phyloP scores from a whole-genome alignment of 2,888 invertebrate genomes.

The Megalurothrips usitatus region DNA sequence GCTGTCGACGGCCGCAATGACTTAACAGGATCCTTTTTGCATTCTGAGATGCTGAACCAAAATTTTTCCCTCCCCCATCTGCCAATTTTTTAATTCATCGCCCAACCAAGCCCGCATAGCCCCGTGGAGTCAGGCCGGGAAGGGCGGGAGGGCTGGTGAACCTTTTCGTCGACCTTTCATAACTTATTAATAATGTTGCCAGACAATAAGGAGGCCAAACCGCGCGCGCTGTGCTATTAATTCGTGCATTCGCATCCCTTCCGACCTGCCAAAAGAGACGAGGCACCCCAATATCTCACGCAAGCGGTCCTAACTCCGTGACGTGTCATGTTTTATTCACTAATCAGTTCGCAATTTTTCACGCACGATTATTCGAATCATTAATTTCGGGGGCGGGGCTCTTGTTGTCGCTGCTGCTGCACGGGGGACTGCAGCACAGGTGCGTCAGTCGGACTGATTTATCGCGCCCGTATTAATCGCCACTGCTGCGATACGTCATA shows the following conservation, averaged over 20 bases:
- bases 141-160: background rate
- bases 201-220: background rate
- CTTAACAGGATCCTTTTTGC: slow-evolving; percentile 9
- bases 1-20: background rate
- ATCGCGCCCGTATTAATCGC: background rate
- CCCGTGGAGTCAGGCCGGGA: background rate
- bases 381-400: background rate
- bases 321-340: slow-evolving; percentile 23
- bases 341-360: slow-evolving; percentile 24
- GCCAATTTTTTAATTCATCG: slow-evolving; percentile 18
- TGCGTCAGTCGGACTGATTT: background rate
- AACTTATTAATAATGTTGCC: slow-evolving; percentile 17
- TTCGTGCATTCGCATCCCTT: background rate
- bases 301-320: background rate
- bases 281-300: background rate
- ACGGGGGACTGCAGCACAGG: background rate
- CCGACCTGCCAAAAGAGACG: background rate
- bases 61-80: background rate
- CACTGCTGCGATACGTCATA: background rate
- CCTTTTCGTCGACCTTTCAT: background rate
- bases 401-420: background rate
- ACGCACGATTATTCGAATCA: background rate
- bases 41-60: background rate
- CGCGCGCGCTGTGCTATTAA: background rate
- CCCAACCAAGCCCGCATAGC: background rate